Conservation (phyloP, 2,113 vertebrate species). For the Sylvicapra grimmia region DNA sequence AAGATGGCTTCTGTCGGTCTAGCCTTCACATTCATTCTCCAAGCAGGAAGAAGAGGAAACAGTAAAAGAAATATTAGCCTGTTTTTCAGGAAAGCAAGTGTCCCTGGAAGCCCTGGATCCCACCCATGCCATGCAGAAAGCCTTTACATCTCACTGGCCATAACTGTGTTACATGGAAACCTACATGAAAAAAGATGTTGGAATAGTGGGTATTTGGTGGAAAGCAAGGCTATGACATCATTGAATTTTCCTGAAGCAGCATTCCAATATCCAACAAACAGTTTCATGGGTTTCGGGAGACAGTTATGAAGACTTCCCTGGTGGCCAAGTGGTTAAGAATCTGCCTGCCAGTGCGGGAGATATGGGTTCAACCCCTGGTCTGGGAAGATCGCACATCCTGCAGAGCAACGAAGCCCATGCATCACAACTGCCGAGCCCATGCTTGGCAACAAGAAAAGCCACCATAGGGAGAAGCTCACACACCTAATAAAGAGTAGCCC, state of each 20-base stretch:
- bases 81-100: neutral
- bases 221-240: neutral
- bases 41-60: neutral
- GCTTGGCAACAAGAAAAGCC: neutral
- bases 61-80: neutral
- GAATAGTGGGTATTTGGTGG: neutral
- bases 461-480: neutral
- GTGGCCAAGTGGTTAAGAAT: neutral
- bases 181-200: neutral
- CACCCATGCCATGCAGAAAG: neutral
- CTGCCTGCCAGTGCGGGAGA: neutral
- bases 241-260: neutral
- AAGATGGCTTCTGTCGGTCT: neutral
- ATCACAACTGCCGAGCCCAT: neutral
- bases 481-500: neutral
- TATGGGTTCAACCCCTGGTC: neutral
- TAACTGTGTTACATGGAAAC: neutral
- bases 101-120: neutral
- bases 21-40: neutral
- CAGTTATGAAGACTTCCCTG: neutral
- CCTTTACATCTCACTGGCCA: neutral
- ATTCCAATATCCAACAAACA: too few species aligned
- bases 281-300: neutral
- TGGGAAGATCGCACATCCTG: neutral
- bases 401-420: rapidly evolving